Percentiles rank a stretch among this genome's conserved stretches.
phyloP scores from a whole-genome alignment of 2,888 invertebrate genomes.

The Drosophila mulleri region DNA sequence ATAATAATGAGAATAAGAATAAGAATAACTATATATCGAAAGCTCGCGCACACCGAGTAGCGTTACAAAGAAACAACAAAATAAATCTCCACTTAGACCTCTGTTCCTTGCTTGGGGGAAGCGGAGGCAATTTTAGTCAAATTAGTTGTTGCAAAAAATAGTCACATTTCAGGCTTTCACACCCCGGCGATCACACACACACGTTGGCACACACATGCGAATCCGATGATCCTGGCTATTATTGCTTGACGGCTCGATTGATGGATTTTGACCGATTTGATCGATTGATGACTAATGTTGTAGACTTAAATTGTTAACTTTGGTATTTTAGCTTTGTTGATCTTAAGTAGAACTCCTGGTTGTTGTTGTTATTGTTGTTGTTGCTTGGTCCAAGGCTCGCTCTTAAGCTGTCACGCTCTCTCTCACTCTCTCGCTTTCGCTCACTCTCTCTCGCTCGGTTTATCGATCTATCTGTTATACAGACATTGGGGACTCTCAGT shows the following conservation, averaged over 20 bases:
- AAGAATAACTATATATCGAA: background rate
- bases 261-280: too few species aligned
- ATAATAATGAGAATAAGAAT: background rate
- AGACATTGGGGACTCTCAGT: conserved; percentile 18
- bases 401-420: conserved; percentile 6
- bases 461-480: conserved; percentile 13
- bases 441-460: conserved; percentile 10
- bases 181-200: conserved; percentile 39
- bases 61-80: conserved; percentile 6
- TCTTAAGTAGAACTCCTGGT: conserved; percentile 25
- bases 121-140: conserved; percentile 26
- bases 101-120: background rate
- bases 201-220: conserved; percentile 27
- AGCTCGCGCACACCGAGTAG: conserved; percentile 6
- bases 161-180: conserved; percentile 58
- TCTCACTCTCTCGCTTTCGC: background rate
- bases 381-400: conserved; percentile 49
- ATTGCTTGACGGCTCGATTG: background rate
- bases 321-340: conserved; percentile 67
- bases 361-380: conserved; percentile 31
- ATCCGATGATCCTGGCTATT: conserved; percentile 22
- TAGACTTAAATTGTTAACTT: conserved; percentile 72
- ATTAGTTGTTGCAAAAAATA: conserved; percentile 28
- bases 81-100: conserved; percentile 31
- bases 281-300: conserved; percentile 20